phyloP scores from a whole-genome alignment of 2,797 vertebrate species.

The Euphonia xanthogaster region DNA sequence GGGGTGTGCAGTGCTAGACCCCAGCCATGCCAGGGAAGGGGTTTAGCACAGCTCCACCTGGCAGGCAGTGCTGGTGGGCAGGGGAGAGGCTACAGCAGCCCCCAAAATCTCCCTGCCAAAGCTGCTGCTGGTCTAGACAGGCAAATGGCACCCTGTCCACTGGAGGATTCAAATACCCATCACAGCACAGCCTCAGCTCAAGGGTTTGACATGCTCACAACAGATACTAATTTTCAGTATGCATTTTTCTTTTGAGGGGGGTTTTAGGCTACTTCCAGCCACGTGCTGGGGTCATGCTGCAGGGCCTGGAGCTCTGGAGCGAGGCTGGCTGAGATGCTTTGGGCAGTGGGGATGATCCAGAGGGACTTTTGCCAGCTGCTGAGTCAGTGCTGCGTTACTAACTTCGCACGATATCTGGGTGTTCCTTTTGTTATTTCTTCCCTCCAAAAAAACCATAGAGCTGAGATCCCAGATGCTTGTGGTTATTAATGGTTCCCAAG shows the following conservation, averaged over 20 bases:
- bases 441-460: neutral
- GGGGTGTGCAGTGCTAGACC: fast-evolving
- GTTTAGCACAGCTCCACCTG: neutral
- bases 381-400: slow-evolving; percentile 3
- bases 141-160: no score
- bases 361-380: slow-evolving; percentile 1
- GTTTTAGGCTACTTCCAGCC: neutral
- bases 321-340: neutral
- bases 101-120: neutral
- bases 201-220: neutral
- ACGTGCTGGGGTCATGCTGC: fast-evolving
- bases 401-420: neutral
- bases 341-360: neutral
- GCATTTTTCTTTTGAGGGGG: neutral
- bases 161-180: neutral
- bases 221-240: fast-evolving
- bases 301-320: neutral
- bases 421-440: neutral
- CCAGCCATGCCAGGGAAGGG: neutral
- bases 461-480: slow-evolving; percentile 22
- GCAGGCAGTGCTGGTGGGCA: no score
- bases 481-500: slow-evolving; percentile 55
- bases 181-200: neutral
- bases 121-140: neutral
- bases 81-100: neutral